Percentiles rank a stretch among this genome's conserved stretches.
These are phyloP conservation scores for Otolemur garnettii DNA, from an alignment of 2,113 vertebrate species.

Conservation along the genomic window DNA sequence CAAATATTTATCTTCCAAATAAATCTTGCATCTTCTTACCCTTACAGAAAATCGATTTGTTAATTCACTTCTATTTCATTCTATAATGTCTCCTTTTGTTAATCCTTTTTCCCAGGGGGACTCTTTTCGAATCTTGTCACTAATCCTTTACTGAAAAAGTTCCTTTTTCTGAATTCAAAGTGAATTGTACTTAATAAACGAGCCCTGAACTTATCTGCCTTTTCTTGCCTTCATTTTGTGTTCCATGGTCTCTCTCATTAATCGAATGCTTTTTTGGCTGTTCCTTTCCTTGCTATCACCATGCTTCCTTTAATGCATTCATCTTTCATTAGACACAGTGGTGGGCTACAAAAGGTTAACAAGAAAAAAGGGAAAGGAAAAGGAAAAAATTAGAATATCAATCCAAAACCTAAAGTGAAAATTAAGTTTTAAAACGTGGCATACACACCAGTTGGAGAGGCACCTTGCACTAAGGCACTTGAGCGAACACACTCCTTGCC, in stretches of 20 bases:
- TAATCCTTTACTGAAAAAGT: slow-evolving; percentile 67
- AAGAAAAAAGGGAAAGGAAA: neutral
- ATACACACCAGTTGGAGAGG: neutral
- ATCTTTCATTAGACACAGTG: slow-evolving; percentile 55
- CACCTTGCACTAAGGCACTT: no score
- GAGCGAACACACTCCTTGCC: neutral
- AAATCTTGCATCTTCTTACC: slow-evolving; percentile 76
- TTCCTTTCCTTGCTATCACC: slow-evolving; percentile 41
- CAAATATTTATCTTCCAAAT: slow-evolving; percentile 81
- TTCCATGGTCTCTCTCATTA: neutral
- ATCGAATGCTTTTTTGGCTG: slow-evolving; percentile 13
- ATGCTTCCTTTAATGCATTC: slow-evolving; percentile 46
- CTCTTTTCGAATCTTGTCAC: slow-evolving; percentile 75
- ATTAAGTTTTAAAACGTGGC: neutral
- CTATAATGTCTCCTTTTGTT: slow-evolving; percentile 78
- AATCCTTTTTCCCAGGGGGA: slow-evolving; percentile 66
- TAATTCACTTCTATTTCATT: slow-evolving; percentile 81
- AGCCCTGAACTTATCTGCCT: slow-evolving; percentile 32
- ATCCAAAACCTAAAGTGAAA: neutral
- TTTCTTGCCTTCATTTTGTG: slow-evolving; percentile 25
- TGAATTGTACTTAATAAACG: slow-evolving; percentile 70
- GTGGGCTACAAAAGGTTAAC: slow-evolving; percentile 29
- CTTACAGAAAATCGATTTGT: slow-evolving; percentile 80
- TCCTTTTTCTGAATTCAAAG: slow-evolving; percentile 70
- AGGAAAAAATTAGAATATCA: neutral